These are phyloP conservation scores for Uloborus plumipes DNA, from an alignment of 2,888 invertebrate genomes.

Conservation along the genomic window DNA sequence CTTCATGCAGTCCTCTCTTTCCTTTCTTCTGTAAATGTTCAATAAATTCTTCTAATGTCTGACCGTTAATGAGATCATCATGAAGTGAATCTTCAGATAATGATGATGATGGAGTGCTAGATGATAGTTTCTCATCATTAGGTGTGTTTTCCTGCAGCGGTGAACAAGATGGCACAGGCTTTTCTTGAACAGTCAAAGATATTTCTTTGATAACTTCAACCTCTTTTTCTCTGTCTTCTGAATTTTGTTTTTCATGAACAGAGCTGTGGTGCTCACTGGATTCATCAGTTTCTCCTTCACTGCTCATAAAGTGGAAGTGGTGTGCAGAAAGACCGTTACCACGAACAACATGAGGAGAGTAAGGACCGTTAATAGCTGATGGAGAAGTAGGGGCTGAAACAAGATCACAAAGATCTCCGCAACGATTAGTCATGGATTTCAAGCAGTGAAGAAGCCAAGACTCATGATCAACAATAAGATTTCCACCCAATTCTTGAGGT, in stretches of 20 bases:
- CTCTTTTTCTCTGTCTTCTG: conserved; percentile 67
- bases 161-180: conserved; percentile 28
- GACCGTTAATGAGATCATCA: conserved; percentile 66
- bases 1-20: conserved; percentile 82
- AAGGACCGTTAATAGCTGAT: conserved; percentile 21
- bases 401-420: conserved; percentile 64
- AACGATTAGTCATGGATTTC: conserved; percentile 71
- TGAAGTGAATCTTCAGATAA: conserved; percentile 57
- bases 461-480: conserved; percentile 86
- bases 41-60: conserved; percentile 82
- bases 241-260: conserved; percentile 66
- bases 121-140: conserved; percentile 28
- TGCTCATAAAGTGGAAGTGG: conserved; percentile 38
- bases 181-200: conserved; percentile 34
- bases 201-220: conserved; percentile 65
- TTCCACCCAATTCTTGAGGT: conserved; percentile 90
- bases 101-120: conserved; percentile 35
- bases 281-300: conserved; percentile 59
- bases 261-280: conserved; percentile 69
- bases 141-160: conserved; percentile 25
- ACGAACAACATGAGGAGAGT: conserved; percentile 24
- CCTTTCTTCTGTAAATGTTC: conserved; percentile 82
- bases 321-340: conserved; percentile 23
- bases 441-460: conserved; percentile 85
- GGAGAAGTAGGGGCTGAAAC: conserved; percentile 59